These are phyloP conservation scores for Dicaeum eximium DNA, from an alignment of 2,113 vertebrate genomes.

Conservation along the genomic window DNA sequence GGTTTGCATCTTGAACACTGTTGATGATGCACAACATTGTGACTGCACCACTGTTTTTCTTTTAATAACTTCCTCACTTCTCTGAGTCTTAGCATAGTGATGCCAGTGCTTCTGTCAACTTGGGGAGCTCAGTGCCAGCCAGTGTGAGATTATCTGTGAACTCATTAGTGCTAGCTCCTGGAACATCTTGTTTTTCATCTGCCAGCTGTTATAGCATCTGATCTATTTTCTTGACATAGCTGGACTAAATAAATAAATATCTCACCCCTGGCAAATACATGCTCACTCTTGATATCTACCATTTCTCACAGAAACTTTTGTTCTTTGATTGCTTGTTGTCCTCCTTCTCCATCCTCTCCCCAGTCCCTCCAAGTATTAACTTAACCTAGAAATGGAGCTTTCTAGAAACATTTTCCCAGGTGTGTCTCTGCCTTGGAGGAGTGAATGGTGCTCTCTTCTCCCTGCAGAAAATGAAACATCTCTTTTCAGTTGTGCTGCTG, in stretches of 20 bases:
- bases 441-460: background rate
- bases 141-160: background rate
- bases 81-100: background rate
- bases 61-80: background rate
- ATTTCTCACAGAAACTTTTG: background rate
- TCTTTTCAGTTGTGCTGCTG: background rate
- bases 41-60: background rate
- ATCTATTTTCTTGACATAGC: background rate
- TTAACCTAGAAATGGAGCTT: background rate
- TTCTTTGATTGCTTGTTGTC: background rate
- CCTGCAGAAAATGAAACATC: background rate
- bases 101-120: background rate
- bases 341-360: background rate
- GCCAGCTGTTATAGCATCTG: background rate
- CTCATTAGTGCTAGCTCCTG: background rate
- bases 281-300: background rate
- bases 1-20: background rate
- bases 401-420: background rate
- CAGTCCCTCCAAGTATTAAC: background rate
- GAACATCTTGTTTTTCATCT: conserved; percentile 8
- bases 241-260: conserved; percentile 20
- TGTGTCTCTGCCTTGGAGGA: background rate
- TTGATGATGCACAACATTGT: background rate
- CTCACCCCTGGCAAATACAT: fast-evolving
- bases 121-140: background rate